Evolutionary conservation across 2,797 vertebrate species (phyloP).

Genomic region (Numenius phaeopus): DNA sequence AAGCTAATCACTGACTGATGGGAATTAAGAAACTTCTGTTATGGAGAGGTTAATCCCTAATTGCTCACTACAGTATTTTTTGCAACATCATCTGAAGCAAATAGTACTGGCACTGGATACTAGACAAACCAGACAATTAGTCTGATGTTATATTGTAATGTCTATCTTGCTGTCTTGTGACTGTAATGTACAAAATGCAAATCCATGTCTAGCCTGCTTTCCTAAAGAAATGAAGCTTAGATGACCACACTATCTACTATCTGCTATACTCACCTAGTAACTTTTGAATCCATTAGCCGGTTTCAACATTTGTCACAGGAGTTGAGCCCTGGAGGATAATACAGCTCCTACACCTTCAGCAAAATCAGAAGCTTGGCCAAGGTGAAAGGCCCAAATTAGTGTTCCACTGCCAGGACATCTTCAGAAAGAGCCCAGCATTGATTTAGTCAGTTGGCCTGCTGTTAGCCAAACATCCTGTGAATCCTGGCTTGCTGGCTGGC

Average conservation of each 20-base stretch:
- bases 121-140: constrained; percentile 58
- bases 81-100: constrained; percentile 60
- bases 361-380: neutral
- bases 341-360: neutral
- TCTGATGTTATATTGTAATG: neutral
- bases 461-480: neutral
- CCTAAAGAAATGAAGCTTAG: neutral
- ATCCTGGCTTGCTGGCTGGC: neutral
- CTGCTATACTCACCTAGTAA: neutral
- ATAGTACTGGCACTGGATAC: neutral
- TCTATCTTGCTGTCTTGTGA: constrained; percentile 18
- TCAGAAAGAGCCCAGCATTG: neutral
- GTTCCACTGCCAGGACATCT: neutral
- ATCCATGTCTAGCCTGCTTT: neutral
- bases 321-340: neutral
- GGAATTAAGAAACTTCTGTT: constrained; percentile 71
- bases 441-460: neutral
- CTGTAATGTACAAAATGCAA: neutral
- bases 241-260: rapidly evolving
- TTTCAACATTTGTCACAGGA: neutral
- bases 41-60: constrained; percentile 70
- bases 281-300: neutral
- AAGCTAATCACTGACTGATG: constrained; percentile 72
- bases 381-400: neutral
- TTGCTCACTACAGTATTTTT: constrained; percentile 57